Base-by-base conservation (phyloP, 2,113 vertebrate species). In the Uropsilus gracilis region DNA sequence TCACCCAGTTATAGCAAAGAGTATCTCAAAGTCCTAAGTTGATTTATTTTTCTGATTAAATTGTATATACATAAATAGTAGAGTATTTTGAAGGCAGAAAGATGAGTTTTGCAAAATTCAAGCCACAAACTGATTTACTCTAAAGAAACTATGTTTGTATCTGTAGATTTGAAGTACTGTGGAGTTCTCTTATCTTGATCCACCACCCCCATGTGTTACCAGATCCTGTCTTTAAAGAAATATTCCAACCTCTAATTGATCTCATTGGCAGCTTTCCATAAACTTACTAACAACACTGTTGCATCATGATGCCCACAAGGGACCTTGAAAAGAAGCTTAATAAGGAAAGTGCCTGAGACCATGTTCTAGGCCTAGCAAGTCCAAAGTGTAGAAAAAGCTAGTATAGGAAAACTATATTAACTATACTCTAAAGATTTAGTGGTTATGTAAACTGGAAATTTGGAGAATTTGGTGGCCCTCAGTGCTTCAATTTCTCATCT, bases 41-140 rank as follows among this genome's bases (percentile, higher is more conserved):
- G 90, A 94, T 91, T 93, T 97, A 93, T 77, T 96, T 55, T 90
- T 77, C 44, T 94, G 95, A 96, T 87, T 97, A 84, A 97, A 63
- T 37, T 76, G 8, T 61, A 46, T 30, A 81, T 30, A 63, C 28
- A 12, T 20, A 64, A 8, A 73, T 32, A 84, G 76, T 30, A 69
- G 44, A 50, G 37, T 50, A 57, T 44, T 69, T 90, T 63, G 86
- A 90, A 92, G 44, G 80, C 37, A 69, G 78, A 89, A 4, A 9
- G 8, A 94, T 87, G 63, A 90, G n/a, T 8, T 61, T 89, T 89
- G 22, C 32, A 82, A 89, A 92, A 92, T 82, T 66, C 57, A 88
- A 77, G 32, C 34, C n/a, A 83, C 28, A 34, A 68, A 39, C 55
- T 91, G 71, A 28, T 32, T 72, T 76, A 71, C 59, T 66, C 64